Evolutionary conservation across 2,888 invertebrate species (phyloP).

Genomic region (Melanostoma scalare): DNA sequence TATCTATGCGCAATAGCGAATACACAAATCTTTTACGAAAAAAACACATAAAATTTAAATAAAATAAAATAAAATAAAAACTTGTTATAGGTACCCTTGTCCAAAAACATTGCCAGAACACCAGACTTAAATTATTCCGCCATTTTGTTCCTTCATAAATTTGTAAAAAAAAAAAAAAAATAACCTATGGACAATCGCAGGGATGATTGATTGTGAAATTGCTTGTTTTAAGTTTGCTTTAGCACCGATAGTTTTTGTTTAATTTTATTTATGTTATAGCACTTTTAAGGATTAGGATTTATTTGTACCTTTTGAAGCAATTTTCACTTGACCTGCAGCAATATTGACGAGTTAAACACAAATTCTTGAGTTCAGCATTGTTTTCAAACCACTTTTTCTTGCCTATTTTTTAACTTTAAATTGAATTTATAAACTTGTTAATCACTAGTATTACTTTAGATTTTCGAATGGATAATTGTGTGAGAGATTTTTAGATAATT

Average conservation of each 20-base stretch:
- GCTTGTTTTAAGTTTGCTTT: neutral
- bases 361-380: constrained; percentile 41
- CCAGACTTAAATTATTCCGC: constrained; percentile 45
- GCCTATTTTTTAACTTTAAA: neutral
- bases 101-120: neutral
- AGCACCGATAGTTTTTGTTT: neutral
- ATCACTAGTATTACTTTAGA: no score
- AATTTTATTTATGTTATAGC: neutral
- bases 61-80: neutral
- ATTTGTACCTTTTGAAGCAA: constrained; percentile 34
- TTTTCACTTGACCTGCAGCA: constrained; percentile 27
- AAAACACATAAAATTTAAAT: neutral
- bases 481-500: neutral
- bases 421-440: neutral
- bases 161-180: constrained; percentile 23
- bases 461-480: neutral
- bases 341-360: constrained; percentile 6
- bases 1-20: no score
- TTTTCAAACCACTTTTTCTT: constrained; percentile 24
- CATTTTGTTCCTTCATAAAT: constrained; percentile 56
- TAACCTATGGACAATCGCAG: no score
- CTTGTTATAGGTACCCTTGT: neutral
- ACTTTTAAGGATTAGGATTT: neutral
- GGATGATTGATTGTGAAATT: neutral
- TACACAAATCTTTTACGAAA: no score